A percentile compares a stretch with the other conserved stretches of the same genome.
Conservation (phyloP, 2,113 vertebrate genomes). For the Amphiprion percula region DNA sequence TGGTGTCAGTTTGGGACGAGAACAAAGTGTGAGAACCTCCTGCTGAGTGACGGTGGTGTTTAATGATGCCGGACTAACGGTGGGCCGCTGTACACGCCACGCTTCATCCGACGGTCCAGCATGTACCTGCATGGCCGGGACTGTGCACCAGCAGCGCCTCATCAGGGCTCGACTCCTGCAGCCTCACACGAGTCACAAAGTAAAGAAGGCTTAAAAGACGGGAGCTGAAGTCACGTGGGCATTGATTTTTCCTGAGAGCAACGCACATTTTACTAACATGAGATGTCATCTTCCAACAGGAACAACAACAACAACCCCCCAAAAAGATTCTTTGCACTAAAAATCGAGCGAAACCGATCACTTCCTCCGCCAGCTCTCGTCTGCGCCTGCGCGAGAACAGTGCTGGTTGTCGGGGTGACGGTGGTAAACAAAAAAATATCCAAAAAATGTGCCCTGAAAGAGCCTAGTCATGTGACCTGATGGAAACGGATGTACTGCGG, state of each 20-base stretch:
- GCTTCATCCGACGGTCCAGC: slow-evolving; percentile 65
- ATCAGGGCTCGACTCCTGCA: slow-evolving; percentile 66
- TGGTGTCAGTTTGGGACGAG: slow-evolving; percentile 31
- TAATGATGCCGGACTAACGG: slow-evolving; percentile 50
- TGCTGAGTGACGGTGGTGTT: slow-evolving; percentile 27
- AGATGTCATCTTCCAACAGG: slow-evolving; percentile 82
- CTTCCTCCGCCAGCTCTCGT: slow-evolving; percentile 52
- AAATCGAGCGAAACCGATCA: slow-evolving; percentile 52
- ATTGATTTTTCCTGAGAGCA: slow-evolving; percentile 50
- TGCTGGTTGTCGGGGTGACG: slow-evolving; percentile 51
- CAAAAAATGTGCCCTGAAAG: slow-evolving; percentile 53
- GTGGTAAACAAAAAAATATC: slow-evolving; percentile 9
- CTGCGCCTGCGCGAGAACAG: slow-evolving; percentile 55
- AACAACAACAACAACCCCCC: slow-evolving; percentile 22
- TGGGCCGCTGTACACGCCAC: slow-evolving; percentile 37
- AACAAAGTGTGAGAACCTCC: slow-evolving; percentile 12
- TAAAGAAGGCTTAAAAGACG: slow-evolving; percentile 9
- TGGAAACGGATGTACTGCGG: slow-evolving; percentile 74
- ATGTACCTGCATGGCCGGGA: slow-evolving; percentile 76
- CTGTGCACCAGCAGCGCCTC: slow-evolving; percentile 76
- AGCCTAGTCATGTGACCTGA: slow-evolving; percentile 79
- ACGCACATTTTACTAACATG: slow-evolving; percentile 71
- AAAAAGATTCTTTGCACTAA: slow-evolving; percentile 48
- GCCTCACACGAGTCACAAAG: slow-evolving; percentile 31
- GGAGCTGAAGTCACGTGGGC: slow-evolving; percentile 47